Conservation (phyloP, 2,797 vertebrate species). For the Crocidura indochinensis region DNA sequence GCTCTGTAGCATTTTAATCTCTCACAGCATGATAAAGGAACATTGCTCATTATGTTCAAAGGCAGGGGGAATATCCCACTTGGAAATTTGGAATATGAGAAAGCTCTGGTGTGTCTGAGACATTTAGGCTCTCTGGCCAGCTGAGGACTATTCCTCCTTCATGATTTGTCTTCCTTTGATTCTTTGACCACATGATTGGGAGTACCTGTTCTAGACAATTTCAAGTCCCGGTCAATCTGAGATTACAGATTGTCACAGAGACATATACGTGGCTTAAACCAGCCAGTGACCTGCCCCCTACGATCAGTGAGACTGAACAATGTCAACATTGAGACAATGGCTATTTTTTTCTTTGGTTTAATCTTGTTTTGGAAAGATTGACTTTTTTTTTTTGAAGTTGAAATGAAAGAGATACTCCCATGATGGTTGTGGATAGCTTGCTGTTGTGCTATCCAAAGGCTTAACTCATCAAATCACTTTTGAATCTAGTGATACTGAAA, state of each 20-base stretch:
- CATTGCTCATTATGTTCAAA: constrained; percentile 26
- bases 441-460: neutral
- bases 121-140: neutral
- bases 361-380: constrained; percentile 21
- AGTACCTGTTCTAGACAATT: neutral
- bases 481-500: neutral
- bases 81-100: neutral
- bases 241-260: neutral
- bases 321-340: neutral
- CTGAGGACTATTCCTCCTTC: neutral
- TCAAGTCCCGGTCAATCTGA: neutral
- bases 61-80: neutral
- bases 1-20: constrained; percentile 55
- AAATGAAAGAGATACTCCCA: too few species aligned
- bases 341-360: constrained; percentile 1
- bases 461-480: neutral
- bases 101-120: neutral
- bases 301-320: neutral
- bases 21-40: neutral
- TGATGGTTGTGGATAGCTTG: neutral
- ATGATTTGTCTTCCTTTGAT: neutral
- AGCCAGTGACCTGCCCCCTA: neutral
- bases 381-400: too few species aligned
- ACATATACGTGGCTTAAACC: too few species aligned
- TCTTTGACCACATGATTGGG: neutral